These are phyloP conservation scores for Dolichotis patagonum DNA, from an alignment of 2,113 vertebrate species.

Conservation along the genomic window DNA sequence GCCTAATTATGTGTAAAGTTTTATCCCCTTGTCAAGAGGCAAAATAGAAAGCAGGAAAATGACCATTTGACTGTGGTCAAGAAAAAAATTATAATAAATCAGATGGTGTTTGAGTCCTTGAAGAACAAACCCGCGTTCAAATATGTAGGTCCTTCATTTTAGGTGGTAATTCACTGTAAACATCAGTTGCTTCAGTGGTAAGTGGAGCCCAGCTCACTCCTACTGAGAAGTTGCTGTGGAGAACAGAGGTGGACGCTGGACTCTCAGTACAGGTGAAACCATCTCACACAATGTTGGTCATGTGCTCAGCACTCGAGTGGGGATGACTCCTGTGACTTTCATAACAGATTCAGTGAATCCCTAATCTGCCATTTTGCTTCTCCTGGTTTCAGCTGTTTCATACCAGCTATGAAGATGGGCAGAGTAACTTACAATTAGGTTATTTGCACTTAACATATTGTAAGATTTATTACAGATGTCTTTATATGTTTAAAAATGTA, in stretches of 20 bases:
- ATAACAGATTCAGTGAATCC: too few relatives aligned
- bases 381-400: neutral
- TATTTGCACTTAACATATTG: neutral
- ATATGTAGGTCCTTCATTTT: neutral
- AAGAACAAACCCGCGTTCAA: neutral
- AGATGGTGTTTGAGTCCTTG: neutral
- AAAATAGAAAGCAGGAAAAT: constrained; percentile 43
- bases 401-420: neutral
- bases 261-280: neutral
- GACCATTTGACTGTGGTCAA: neutral
- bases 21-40: constrained; percentile 23
- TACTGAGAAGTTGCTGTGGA: neutral
- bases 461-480: neutral
- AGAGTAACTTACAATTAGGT: neutral
- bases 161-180: neutral
- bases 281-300: neutral
- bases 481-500: neutral
- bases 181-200: neutral
- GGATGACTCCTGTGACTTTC: neutral
- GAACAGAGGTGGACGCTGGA: neutral
- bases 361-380: neutral
- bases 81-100: constrained; percentile 16
- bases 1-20: constrained; percentile 36
- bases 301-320: neutral
- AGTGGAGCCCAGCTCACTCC: rapidly evolving